Evolutionary conservation across 2,888 invertebrate genomes (phyloP), one percentile per base, ranked within the genome.

Genomic region (Trachelus troglodyta): DNA sequence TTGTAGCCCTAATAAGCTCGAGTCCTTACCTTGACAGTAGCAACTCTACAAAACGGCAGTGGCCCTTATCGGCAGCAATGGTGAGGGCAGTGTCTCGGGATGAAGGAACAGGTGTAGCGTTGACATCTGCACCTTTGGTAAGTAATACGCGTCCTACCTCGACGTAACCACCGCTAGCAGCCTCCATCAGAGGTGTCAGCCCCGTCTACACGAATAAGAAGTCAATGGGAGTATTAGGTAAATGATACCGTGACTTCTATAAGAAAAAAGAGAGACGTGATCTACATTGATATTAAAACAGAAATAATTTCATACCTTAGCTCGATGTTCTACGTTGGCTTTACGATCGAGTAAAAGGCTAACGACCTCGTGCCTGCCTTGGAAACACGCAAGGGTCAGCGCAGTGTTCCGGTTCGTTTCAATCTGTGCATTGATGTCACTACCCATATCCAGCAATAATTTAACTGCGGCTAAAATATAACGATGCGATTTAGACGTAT

Each of bases 391-490:
- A 85, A 99, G 94, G 69, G 99, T 99, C 85, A 99, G 94, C 37
- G 99, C 99, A 35, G 99, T 99, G 92, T 99, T 99, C 79, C 99
- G 94, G 92, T 99, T 99, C 71, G 99, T 99, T 93, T 99, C 99
- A 87, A 99, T 99, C 93, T 98, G 98, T 83, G 99, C 99, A 93
- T 99, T 99, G 87, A 99, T 99, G 92, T 99, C 99, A 88, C 98
- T 98, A 83, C 99, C 99, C 95, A 98, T 98, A 92, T 99, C 99
- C 79, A 99, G 94, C 79, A 99, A 93, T 81, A 99, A 93, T 88
- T 97, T 96, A 73, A 99, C 99, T 73, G 99, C 99, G 80, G 97
- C 97, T 89, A 92, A 91, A 93, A 93, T 71, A 56, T 56, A 56
- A 56, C 6, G 40, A 56, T 56, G 2, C 23, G 40, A 56, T 56